Base-by-base conservation (phyloP, 1,140 invertebrate species). In the Halictus rubicundus region DNA sequence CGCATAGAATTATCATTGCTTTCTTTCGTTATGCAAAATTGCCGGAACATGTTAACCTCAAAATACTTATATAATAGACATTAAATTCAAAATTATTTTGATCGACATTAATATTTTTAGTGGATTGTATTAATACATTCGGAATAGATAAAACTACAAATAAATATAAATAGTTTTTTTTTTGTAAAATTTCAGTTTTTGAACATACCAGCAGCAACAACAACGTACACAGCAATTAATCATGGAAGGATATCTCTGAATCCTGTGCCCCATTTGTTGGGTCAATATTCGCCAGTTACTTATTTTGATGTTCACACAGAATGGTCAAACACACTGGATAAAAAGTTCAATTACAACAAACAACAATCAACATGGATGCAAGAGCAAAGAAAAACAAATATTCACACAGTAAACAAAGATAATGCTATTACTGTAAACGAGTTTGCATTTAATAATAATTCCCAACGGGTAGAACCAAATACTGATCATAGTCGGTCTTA, bases 1-100 rank as follows among this genome's bases (percentile, higher is more conserved):
- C 32, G 27, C n/a, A 0, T 23, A 14, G 7, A n/a, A 52, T n/a
- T 39, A 19, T 52, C 25, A 39, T 16, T 72, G 32, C 49, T 32
- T 70, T 16, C 42, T 32, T 63, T 59, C 61, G 66, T 72, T 80
- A 2, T 32, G 49, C 14, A 66, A 25, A 61, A 52, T 69, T 16
- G 78, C 76, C 57, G 52, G 73, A 78, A 68, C 75, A 65, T 75
- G 68, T 69, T 87, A 87, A 89, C 84, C 88, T 90, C 19, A 80
- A 59, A 81, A 69, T 57, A 74, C 74, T 89, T 90, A 90, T 78
- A 87, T 90, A 89, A 89, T 82, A 57, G 4, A 68, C 60, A 21
- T 64, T 7, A 7, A 57, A 57, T n/a, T 57, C 9, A n/a, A 57
- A 57, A 57, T 57, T n/a, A 0, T n/a, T 7, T 74, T 54, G 54